Evolutionary conservation across 2,888 invertebrate genomes (phyloP), one percentile per base, ranked within the genome.

Genomic region (Leptothorax acervorum): DNA sequence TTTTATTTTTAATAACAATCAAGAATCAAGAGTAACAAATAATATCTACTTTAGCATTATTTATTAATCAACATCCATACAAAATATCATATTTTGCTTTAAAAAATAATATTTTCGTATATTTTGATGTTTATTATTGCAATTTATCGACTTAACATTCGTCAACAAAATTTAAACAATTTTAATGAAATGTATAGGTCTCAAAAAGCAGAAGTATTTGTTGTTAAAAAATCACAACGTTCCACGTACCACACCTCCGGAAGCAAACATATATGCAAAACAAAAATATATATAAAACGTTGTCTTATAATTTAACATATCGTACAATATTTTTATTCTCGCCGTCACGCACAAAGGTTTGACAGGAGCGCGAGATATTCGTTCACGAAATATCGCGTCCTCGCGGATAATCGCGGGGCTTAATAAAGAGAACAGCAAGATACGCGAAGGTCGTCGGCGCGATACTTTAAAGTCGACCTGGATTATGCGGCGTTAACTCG

Each of bases 391-490:
- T 57, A 73, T 55, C 78, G 18, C 45, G 45, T 68, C n/a, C 55
- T 23, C 45, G 57, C 12, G 45, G 23, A 71, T 76, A 75, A 75
- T 78, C 55, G 28, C n/a, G 23, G 8, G n/a, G 35, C 35, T 42
- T 65, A 60, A 60, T 48, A 48, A 60, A 79, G 48, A 48, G 73
- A 23, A 31, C 45, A 28, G 23, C 11, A 31, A 15, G 45, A 68
- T 42, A 6, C 35, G 51, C 66, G 71, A 71, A 60, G 73, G 60
- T 60, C 60, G 35, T 31, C 45, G 31, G 42, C 31, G 65, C 53
- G 78, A 71, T 60, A 48, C 48, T 81, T 81, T 81, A 81, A 68
- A 68, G 68, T 68, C 76, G 45, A 53, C 35, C 55, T 60, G 79
- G 57, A 71, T 81, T 81, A 73, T 60, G 53, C 60, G 35, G 73